Conservation (phyloP, 2,113 vertebrate genomes). For the Astatoreochromis straeleni region DNA sequence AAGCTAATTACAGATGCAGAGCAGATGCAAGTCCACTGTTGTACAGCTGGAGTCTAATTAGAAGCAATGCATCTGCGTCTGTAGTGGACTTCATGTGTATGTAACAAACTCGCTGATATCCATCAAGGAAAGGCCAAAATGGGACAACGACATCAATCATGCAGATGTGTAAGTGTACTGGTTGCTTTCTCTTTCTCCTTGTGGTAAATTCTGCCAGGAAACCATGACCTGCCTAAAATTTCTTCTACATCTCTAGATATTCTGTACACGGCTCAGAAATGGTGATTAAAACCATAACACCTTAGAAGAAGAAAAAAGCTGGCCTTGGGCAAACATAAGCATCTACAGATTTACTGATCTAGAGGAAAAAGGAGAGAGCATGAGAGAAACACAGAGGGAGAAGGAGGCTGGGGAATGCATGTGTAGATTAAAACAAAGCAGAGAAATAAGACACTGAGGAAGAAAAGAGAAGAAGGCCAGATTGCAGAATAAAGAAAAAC, state of each 20-base stretch:
- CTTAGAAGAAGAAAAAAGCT: not conserved
- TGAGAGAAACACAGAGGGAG: not conserved
- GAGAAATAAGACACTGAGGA: not conserved
- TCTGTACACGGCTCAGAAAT: slow-evolving; percentile 31
- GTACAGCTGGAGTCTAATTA: not conserved
- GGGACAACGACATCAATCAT: not conserved
- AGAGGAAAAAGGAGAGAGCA: not conserved
- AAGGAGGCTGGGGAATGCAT: not conserved
- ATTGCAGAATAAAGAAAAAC: slow-evolving; percentile 12
- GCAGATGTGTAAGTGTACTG: not conserved
- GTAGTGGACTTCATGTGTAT: not conserved
- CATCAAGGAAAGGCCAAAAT: not conserved
- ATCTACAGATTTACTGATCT: slow-evolving; percentile 21
- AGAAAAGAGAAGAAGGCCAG: not conserved
- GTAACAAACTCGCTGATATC: not conserved
- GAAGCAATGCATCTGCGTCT: not conserved
- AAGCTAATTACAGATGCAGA: not conserved
- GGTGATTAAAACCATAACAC: slow-evolving; percentile 55
- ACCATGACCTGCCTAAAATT: slow-evolving; percentile 24
- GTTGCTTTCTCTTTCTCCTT: not conserved
- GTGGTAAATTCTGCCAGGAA: slow-evolving; percentile 35
- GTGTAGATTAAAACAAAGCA: not conserved
- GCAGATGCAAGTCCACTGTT: not conserved
- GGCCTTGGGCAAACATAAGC: slow-evolving; percentile 44
- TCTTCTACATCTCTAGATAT: slow-evolving; percentile 29